Conservation (phyloP, 2,113 vertebrate species). For the Rhombomys opimus region DNA sequence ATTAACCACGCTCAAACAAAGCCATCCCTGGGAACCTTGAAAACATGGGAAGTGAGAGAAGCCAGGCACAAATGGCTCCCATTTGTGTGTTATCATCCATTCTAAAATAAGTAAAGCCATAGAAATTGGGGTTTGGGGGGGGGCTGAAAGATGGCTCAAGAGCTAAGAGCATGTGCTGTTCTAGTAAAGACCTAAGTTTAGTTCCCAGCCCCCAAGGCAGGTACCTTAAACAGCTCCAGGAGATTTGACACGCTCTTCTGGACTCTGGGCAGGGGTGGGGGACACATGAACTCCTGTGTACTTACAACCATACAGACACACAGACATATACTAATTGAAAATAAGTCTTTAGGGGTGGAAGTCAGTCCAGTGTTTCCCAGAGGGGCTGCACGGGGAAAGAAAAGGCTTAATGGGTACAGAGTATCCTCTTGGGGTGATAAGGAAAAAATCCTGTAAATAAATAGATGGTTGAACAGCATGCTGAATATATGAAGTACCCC, state of each 20-base stretch:
- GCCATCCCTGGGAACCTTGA: background rate
- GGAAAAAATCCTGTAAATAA: background rate
- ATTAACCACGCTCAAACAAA: conserved; percentile 7
- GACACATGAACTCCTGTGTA: background rate
- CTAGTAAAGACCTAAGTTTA: background rate
- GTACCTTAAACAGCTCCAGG: background rate
- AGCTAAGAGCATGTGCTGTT: too few species aligned
- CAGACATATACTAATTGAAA: background rate
- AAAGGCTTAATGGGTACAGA: background rate
- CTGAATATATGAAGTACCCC: background rate
- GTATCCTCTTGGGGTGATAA: background rate
- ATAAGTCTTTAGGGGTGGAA: background rate
- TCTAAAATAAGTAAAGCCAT: background rate
- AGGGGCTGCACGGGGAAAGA: background rate
- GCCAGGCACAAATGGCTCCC: background rate
- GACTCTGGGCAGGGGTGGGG: background rate
- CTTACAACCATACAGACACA: background rate
- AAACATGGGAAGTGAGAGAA: background rate
- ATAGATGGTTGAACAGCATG: background rate
- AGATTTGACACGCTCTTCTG: background rate
- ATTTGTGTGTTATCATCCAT: background rate
- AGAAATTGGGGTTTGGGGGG: background rate
- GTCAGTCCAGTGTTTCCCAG: background rate
- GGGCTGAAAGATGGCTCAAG: background rate
- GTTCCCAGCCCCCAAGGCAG: background rate